Evolutionary conservation across 2,113 vertebrate species (phyloP), one percentile per base, ranked within the genome.

Genomic region (Onychostoma macrolepis): DNA sequence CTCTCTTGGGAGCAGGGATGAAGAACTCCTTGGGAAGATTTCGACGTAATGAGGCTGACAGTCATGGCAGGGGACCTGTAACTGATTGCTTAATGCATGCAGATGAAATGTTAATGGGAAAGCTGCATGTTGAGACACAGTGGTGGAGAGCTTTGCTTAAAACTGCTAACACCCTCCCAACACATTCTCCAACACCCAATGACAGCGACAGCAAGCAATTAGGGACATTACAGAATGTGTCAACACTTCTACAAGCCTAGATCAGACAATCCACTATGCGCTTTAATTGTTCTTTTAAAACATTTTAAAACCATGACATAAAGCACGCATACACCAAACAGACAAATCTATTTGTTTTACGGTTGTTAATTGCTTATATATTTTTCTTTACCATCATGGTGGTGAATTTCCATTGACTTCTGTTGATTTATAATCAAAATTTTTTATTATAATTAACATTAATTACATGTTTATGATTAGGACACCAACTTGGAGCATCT

Each of bases 11-110:
- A 78, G 91, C 85, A 85, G 87, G 87, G 90, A 86, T 81, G 80
- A 91, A 89, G 87, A 7, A 88, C 87, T 92, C 88, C 88, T 63
- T 90, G 56, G 93, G 91, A 82, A 90, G 88, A 92, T 84, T 86
- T 87, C 45, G 48, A 83, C 45, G 72, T 93, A 94, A 94, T 90
- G 89, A 93, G 89, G 56, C 87, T 92, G 92, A 92, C 89, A 90
- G 86, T 88, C 90, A 89, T 92, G 92, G 86, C 87, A 58, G 88
- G 85, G 80, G 86, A 85, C 79, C 86, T 83, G 80, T 87, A 77
- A 79, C 83, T 81, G 88, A 89, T 87, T 85, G 74, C 63, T 85
- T 89, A 89, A 85, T 85, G 83, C 86, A 89, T 89, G 86, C 83
- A 89, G 87, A 89, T 89, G 79, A 84, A 76, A 85, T 89, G 88